These are phyloP conservation scores for Anarhynchus alexandrinus DNA, from an alignment of 2,113 vertebrate species.

Conservation along the genomic window DNA sequence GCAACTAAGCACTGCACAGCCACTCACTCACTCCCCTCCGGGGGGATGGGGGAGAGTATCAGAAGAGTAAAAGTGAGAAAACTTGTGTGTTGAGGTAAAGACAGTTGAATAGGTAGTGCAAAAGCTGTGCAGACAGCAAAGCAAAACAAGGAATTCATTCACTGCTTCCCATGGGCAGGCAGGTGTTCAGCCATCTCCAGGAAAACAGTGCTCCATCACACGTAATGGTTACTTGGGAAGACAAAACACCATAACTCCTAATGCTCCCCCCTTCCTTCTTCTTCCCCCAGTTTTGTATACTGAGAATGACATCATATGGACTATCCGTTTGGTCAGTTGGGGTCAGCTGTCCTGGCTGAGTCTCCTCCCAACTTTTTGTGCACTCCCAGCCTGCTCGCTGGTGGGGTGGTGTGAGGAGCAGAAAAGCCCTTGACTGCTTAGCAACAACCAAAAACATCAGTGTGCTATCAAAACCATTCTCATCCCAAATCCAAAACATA, in stretches of 20 bases:
- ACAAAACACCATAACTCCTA: background rate
- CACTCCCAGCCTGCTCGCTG: background rate
- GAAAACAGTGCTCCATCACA: background rate
- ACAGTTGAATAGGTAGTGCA: background rate
- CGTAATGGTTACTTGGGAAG: background rate
- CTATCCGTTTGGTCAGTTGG: no score
- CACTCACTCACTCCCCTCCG: background rate
- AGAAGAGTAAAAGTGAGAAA: background rate
- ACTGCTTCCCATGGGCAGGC: background rate
- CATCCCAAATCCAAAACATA: background rate
- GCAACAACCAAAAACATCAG: background rate
- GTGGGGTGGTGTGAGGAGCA: background rate
- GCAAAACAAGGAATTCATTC: background rate
- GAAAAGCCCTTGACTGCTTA: background rate
- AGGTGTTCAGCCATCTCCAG: no score
- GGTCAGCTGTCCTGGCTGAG: background rate
- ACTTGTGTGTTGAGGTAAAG: background rate
- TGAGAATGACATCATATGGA: no score
- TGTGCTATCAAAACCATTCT: background rate
- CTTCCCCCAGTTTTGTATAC: no score
- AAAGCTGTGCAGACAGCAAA: background rate
- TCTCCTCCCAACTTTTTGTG: background rate
- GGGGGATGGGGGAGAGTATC: background rate
- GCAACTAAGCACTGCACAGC: background rate
- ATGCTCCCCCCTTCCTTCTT: background rate